phyloP scores from a whole-genome alignment of 1,140 invertebrate species.

The Hesperophylax magnus region DNA sequence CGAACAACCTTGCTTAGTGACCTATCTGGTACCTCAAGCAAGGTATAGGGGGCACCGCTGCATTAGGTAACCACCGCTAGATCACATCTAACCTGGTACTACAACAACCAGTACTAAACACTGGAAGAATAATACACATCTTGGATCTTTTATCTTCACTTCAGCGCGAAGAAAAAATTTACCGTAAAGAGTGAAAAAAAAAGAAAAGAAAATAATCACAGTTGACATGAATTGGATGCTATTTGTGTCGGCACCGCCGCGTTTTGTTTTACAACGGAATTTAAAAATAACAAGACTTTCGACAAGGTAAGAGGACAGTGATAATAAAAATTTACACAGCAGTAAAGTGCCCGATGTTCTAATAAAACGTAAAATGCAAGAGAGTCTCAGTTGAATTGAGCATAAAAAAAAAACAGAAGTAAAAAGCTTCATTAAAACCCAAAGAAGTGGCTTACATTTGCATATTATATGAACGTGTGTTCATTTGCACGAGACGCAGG shows the following conservation, averaged over 20 bases:
- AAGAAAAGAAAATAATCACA: slow-evolving; percentile 29
- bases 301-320: background rate
- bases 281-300: slow-evolving; percentile 11
- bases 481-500: no score
- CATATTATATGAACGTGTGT: no score
- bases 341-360: background rate
- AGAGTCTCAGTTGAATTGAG: no score
- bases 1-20: slow-evolving; percentile 24
- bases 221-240: slow-evolving; percentile 39
- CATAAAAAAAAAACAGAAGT: no score
- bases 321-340: background rate
- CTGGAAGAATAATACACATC: no score
- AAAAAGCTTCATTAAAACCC: no score
- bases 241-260: slow-evolving; percentile 31
- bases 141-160: slow-evolving; percentile 13
- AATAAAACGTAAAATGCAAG: no score
- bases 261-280: slow-evolving; percentile 29
- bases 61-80: slow-evolving; percentile 39
- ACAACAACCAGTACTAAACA: no score
- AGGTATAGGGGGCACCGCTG: slow-evolving; percentile 16
- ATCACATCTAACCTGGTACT: background rate
- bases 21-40: slow-evolving; percentile 42
- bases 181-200: slow-evolving; percentile 40
- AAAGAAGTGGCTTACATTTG: no score
- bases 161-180: slow-evolving; percentile 30